phyloP scores from a whole-genome alignment of 2,113 vertebrate species.

The Helogale parvula region DNA sequence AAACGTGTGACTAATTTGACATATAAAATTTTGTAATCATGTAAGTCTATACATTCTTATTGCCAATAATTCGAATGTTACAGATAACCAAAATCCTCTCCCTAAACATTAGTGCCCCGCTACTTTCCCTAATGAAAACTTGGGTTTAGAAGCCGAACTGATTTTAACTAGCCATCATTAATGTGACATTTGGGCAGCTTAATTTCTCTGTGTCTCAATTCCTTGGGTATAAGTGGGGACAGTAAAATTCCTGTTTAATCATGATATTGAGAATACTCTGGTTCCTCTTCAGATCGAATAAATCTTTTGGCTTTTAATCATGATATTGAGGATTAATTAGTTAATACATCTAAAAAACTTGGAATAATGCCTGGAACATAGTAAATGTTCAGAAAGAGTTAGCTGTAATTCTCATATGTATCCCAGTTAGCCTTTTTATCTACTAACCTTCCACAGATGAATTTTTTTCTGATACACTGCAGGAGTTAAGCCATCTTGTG shows the following conservation, averaged over 20 bases:
- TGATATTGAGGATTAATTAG: not conserved
- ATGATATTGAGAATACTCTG: not conserved
- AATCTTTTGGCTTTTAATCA: not conserved
- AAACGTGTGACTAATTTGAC: not conserved
- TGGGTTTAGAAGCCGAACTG: not conserved
- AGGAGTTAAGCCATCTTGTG: constrained; percentile 11
- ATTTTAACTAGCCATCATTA: constrained; percentile 23
- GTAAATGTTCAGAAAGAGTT: not conserved
- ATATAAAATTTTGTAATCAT: not conserved
- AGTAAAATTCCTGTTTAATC: constrained; percentile 19
- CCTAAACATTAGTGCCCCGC: not conserved
- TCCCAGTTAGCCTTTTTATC: constrained; percentile 34
- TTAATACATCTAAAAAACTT: constrained; percentile 25
- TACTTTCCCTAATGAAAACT: constrained; percentile 19
- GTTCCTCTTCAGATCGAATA: too few species aligned
- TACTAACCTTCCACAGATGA: not conserved
- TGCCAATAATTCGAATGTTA: constrained; percentile 15
- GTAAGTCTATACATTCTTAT: constrained; percentile 13
- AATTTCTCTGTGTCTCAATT: constrained; percentile 38
- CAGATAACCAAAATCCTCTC: not conserved
- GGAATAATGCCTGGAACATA: not conserved
- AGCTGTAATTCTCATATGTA: not conserved
- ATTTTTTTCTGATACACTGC: not conserved
- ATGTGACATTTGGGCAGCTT: constrained; percentile 3
- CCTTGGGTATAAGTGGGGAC: not conserved